Percentiles rank a stretch among this genome's conserved stretches.
Evolutionary conservation across 2,888 invertebrate species (phyloP).

Genomic region (Ichneumoninae sp.): DNA sequence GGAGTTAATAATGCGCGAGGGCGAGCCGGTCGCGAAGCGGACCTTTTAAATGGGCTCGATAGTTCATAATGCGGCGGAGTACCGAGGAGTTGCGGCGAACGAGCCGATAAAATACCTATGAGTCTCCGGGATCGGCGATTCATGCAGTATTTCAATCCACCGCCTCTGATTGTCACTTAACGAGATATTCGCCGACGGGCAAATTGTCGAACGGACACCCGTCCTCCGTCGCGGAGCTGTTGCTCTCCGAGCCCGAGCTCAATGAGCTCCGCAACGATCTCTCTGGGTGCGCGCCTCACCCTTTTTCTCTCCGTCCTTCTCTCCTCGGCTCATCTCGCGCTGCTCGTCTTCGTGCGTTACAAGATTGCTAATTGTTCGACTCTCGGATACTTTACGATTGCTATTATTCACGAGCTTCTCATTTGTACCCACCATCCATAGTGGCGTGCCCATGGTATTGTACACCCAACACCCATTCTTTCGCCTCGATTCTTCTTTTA

Average conservation of each 20-base stretch:
- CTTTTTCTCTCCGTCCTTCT: not conserved
- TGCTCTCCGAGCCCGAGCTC: constrained; percentile 19
- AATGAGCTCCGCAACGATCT: constrained; percentile 9
- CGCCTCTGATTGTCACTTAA: constrained; percentile 82
- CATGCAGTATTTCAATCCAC: constrained; percentile 77
- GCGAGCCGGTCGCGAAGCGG: not conserved
- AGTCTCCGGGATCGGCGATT: constrained; percentile 68
- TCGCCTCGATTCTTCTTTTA: not conserved
- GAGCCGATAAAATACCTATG: constrained; percentile 43
- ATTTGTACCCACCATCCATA: constrained; percentile 13
- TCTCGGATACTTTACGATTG: constrained; percentile 79
- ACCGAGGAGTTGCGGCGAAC: constrained; percentile 14
- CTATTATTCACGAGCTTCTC: constrained; percentile 73
- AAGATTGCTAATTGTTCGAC: constrained; percentile 80
- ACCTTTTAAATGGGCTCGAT: constrained; percentile 34
- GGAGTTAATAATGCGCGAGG: constrained; percentile 42
- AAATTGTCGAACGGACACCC: constrained; percentile 74
- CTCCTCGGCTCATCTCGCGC: constrained; percentile 40
- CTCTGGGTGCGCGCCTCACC: not conserved
- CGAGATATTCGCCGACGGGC: constrained; percentile 80
- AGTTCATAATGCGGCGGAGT: constrained; percentile 15
- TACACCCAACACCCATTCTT: constrained; percentile 24
- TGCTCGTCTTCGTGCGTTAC: constrained; percentile 74
- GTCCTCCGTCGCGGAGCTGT: constrained; percentile 26
- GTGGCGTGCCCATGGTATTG: not conserved